Conservation (phyloP, 2,888 invertebrate species). For the Scaptomyza polygonia region DNA sequence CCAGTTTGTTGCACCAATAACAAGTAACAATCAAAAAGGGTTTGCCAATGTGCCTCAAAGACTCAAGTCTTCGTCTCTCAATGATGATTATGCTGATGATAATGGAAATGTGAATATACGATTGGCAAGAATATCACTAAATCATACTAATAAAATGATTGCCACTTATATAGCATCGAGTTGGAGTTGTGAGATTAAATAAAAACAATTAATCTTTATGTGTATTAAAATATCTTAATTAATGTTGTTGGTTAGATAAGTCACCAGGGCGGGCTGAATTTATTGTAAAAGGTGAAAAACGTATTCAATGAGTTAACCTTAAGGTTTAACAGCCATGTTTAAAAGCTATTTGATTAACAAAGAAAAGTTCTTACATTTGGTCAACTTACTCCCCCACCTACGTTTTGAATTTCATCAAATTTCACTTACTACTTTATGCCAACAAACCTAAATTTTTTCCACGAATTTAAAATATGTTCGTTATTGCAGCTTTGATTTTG, state of each 20-base stretch:
- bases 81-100: constrained; percentile 20
- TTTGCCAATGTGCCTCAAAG: constrained; percentile 19
- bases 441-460: not conserved
- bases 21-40: constrained; percentile 39
- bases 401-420: not conserved
- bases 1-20: constrained; percentile 59
- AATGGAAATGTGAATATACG: constrained; percentile 20
- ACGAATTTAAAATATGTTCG: not conserved
- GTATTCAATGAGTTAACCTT: too few species aligned
- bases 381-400: not conserved
- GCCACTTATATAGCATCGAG: not conserved
- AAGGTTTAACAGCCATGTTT: too few species aligned
- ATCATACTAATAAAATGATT: constrained; percentile 7
- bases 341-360: too few species aligned
- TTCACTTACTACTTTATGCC: too few species aligned
- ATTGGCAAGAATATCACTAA: constrained; percentile 9
- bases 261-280: too few species aligned
- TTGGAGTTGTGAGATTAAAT: not conserved
- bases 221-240: not conserved
- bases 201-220: constrained; percentile 17
- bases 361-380: too few species aligned
- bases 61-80: not conserved
- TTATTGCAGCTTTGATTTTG: not conserved
- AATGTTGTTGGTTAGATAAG: too few species aligned
- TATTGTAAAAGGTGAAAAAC: too few species aligned